Evolutionary conservation across 2,888 invertebrate genomes (phyloP), one percentile per base, ranked within the genome.

Genomic region (Sympetrum striolatum): DNA sequence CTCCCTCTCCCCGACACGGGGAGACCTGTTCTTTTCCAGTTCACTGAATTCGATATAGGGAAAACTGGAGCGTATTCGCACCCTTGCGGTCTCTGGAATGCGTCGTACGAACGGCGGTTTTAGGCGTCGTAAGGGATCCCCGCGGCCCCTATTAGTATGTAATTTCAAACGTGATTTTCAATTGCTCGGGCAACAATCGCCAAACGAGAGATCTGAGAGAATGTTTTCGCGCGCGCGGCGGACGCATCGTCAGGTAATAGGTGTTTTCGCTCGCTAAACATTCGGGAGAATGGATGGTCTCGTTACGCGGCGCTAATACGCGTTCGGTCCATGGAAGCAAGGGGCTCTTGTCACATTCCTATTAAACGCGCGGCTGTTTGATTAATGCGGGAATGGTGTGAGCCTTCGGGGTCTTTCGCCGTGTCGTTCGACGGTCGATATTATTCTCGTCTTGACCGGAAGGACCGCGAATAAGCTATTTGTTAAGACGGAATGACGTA

Each of bases 11-110:
- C 37, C 39, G 37, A 64, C 15, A 60, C 86, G 60, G 25, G 22
- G 37, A 48, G 86, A 86, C 86, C 86, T 35, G 86, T 86, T 86
- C 86, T 37, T 60, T 86, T 86, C 86, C 86, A 86, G 86, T 64
- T 86, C 86, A 86, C 37, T 64, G 86, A 60, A 86, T 86, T 31
- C 86, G 86, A 86, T 86, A 48, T 37, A 86, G 86, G 86, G 60
- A 73, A 86, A 86, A 86, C 86, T 86, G 86, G 86, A 86, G 86
- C 86, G 86, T 22, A 86, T 86, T 86, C 60, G 86, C 86, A 86
- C 86, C 86, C 86, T 86, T 58, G 64, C 60, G 60, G 86, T 86
- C 53, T 60, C 86, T 60, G 86, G 60, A 86, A 86, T 86, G 86
- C 39, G 60, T 73, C 86, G 82, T 82, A 22, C 37, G 60, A 18